Percentiles rank a stretch among this genome's conserved stretches.
phyloP scores from a whole-genome alignment of 2,113 vertebrate genomes.

The Bagarius yarrelli region DNA sequence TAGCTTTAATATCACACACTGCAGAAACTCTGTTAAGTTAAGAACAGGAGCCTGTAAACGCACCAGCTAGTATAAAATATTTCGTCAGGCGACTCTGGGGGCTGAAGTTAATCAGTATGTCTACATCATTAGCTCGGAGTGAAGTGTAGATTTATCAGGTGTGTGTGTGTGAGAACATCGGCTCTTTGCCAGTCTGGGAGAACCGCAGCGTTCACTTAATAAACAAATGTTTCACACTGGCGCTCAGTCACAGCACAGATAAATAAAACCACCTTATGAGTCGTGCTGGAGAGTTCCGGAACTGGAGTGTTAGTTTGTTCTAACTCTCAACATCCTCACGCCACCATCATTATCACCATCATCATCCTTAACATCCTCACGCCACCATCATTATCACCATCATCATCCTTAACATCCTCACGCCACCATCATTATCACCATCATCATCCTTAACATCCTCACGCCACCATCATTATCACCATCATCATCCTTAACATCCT shows the following conservation, averaged over 20 bases:
- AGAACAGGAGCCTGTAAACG: neutral
- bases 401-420: no score
- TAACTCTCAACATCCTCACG: no score
- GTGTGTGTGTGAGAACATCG: neutral
- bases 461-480: no score
- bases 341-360: no score
- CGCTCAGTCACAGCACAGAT: neutral
- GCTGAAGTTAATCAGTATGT: neutral
- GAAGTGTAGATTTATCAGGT: constrained; percentile 11
- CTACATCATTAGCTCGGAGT: constrained; percentile 20
- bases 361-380: no score
- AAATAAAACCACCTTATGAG: constrained; percentile 26
- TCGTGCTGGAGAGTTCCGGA: constrained; percentile 14
- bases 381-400: no score
- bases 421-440: no score
- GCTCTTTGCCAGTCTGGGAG: neutral
- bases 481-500: no score
- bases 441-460: no score
- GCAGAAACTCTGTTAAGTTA: neutral
- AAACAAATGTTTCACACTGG: neutral
- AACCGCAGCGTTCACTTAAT: constrained; percentile 1
- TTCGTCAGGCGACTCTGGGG: neutral
- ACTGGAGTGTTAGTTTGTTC: no score
- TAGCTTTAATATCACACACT: neutral
- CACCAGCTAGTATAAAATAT: neutral